Evolutionary conservation across 2,797 vertebrate species (phyloP).

Genomic region (Hyperoplus lanceolatus): DNA sequence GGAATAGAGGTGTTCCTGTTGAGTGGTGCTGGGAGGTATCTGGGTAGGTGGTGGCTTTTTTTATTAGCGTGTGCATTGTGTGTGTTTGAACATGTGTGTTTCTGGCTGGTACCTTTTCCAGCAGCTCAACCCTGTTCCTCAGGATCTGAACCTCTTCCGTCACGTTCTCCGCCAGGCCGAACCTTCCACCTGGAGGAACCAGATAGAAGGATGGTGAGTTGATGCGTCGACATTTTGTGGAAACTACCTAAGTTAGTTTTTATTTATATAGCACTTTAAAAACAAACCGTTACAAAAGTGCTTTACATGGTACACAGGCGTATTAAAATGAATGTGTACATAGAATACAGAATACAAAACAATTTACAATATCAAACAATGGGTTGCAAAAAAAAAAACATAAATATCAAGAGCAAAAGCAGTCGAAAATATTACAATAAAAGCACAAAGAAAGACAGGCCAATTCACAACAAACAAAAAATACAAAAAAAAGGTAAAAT

Average conservation of each 20-base stretch:
- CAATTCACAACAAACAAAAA: constrained; percentile 23
- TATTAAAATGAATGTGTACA: too few relatives aligned
- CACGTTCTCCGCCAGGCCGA: constrained; percentile 75
- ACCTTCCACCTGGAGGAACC: constrained; percentile 70
- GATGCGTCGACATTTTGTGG: too few relatives aligned
- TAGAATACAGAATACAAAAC: too few relatives aligned
- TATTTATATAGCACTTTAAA: too few relatives aligned
- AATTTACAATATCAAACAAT: too few relatives aligned
- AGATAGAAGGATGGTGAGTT: not conserved
- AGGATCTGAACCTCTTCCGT: constrained; percentile 90
- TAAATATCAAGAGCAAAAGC: too few relatives aligned
- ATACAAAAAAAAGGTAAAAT: not conserved
- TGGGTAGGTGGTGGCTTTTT: constrained; percentile 33
- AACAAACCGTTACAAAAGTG: too few relatives aligned
- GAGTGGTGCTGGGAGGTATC: constrained; percentile 41
- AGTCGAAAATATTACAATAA: too few relatives aligned
- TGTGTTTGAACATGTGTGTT: constrained; percentile 18
- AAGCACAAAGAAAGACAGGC: too few relatives aligned
- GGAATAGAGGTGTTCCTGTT: constrained; percentile 37
- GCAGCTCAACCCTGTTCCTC: constrained; percentile 87
- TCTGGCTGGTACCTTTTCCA: constrained; percentile 89
- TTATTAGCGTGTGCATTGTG: constrained; percentile 5
- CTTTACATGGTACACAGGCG: too few relatives aligned
- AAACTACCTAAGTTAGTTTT: too few relatives aligned
- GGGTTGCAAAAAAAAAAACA: too few relatives aligned